A percentile compares a stretch with the other conserved stretches of the same genome.
phyloP scores from a whole-genome alignment of 2,113 vertebrate species.

The Tichodroma muraria region DNA sequence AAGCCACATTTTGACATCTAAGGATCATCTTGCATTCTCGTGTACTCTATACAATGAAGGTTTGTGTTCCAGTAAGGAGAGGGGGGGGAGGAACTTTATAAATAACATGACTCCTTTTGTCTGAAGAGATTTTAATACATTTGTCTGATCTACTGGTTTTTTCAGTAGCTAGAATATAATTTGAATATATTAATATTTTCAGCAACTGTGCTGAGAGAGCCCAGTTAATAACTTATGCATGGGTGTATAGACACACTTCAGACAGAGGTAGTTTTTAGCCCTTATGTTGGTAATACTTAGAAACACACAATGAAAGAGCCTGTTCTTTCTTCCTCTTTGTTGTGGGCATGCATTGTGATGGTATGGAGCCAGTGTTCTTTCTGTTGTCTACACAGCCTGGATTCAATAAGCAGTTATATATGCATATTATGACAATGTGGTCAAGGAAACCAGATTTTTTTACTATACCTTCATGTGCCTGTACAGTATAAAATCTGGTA shows the following conservation, averaged over 20 bases:
- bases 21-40: conserved; percentile 36
- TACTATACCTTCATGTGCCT: conserved; percentile 84
- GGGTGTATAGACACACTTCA: conserved; percentile 72
- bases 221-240: conserved; percentile 77
- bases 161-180: conserved; percentile 75
- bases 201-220: conserved; percentile 69
- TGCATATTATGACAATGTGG: conserved; percentile 90
- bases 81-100: conserved; percentile 29
- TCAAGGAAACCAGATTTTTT: conserved; percentile 86
- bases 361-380: conserved; percentile 82
- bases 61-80: conserved; percentile 21
- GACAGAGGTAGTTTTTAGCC: conserved; percentile 79
- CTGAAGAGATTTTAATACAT: conserved; percentile 68
- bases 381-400: conserved; percentile 86
- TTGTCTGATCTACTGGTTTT: conserved; percentile 71
- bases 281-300: conserved; percentile 76
- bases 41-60: conserved; percentile 27
- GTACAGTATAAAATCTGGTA: conserved; percentile 79
- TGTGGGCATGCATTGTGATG: conserved; percentile 87
- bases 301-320: conserved; percentile 82
- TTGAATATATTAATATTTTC: conserved; percentile 82
- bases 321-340: conserved; percentile 85
- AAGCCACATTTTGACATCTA: conserved; percentile 44
- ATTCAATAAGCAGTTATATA: conserved; percentile 92
- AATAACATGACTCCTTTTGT: conserved; percentile 63